Evolutionary conservation across 2,888 invertebrate genomes (phyloP).

Genomic region (Subacronicta megacephala): DNA sequence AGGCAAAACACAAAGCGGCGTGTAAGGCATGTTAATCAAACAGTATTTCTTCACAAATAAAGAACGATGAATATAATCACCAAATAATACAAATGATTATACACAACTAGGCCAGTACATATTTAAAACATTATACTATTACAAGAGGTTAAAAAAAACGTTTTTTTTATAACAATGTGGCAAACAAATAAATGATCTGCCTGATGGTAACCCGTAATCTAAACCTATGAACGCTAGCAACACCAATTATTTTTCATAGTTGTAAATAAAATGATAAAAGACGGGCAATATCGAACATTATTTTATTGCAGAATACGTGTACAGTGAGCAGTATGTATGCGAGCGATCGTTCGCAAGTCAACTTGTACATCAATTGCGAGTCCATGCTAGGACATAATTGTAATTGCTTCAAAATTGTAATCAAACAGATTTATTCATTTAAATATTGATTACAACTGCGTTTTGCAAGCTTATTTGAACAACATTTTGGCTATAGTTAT

Average conservation of each 20-base stretch:
- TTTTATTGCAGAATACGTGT: too few relatives aligned
- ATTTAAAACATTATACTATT: constrained; percentile 6
- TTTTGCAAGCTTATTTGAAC: constrained; percentile 11
- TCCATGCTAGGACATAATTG: too few relatives aligned
- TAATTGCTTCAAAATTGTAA: too few relatives aligned
- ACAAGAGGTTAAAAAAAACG: neutral
- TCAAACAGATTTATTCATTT: neutral
- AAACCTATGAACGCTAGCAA: too few relatives aligned
- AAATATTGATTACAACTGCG: neutral
- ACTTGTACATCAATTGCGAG: too few relatives aligned
- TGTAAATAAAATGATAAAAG: too few relatives aligned
- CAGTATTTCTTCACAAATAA: neutral
- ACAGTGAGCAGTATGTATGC: too few relatives aligned
- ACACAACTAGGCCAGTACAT: constrained; percentile 6
- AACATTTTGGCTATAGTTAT: constrained; percentile 18
- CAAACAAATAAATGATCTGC: neutral
- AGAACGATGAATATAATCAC: too few relatives aligned
- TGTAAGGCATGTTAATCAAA: neutral
- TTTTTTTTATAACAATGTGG: neutral
- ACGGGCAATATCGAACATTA: too few relatives aligned
- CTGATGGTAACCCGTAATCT: too few relatives aligned
- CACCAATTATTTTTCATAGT: too few relatives aligned
- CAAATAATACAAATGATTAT: neutral
- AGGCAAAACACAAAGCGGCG: neutral
- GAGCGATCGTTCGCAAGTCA: too few relatives aligned